Evolutionary conservation across 1,140 invertebrate genomes (phyloP).

Genomic region (Drosophila suzukii): DNA sequence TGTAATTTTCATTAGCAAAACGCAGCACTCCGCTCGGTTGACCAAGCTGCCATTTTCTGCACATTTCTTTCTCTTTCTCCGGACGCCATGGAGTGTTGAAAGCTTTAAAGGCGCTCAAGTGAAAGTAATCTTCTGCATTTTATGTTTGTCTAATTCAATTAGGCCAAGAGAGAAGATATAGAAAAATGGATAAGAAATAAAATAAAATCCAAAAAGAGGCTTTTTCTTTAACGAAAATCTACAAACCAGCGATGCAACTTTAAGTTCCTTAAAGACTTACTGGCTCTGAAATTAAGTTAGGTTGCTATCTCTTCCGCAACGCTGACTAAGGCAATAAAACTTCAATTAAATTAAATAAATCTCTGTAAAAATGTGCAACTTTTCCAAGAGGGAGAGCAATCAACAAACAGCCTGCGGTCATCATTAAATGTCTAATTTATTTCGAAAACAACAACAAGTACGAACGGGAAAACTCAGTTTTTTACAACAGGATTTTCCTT

Average conservation of each 20-base stretch:
- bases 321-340: constrained; percentile 67
- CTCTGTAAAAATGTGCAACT: constrained; percentile 67
- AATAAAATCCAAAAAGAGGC: not conserved
- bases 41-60: constrained; percentile 28
- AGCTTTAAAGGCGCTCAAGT: constrained; percentile 69
- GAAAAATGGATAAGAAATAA: constrained; percentile 16
- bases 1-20: constrained; percentile 71
- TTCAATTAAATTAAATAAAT: constrained; percentile 83
- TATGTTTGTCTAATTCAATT: constrained; percentile 76
- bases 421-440: constrained; percentile 84
- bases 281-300: constrained; percentile 13
- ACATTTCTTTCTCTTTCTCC: not conserved
- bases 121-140: constrained; percentile 71
- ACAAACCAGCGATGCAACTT: not conserved
- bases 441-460: constrained; percentile 66
- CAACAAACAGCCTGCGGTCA: constrained; percentile 79
- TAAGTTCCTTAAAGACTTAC: constrained; percentile 25
- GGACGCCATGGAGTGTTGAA: constrained; percentile 46
- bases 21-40: constrained; percentile 39
- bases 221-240: constrained; percentile 3
- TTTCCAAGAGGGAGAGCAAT: constrained; percentile 57
- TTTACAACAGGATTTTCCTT: constrained; percentile 72
- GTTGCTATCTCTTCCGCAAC: constrained; percentile 56
- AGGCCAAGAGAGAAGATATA: constrained; percentile 37
- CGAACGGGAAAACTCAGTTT: constrained; percentile 65